Evolutionary conservation across 2,113 vertebrate species (phyloP).

Genomic region (Paradisaea rubra): DNA sequence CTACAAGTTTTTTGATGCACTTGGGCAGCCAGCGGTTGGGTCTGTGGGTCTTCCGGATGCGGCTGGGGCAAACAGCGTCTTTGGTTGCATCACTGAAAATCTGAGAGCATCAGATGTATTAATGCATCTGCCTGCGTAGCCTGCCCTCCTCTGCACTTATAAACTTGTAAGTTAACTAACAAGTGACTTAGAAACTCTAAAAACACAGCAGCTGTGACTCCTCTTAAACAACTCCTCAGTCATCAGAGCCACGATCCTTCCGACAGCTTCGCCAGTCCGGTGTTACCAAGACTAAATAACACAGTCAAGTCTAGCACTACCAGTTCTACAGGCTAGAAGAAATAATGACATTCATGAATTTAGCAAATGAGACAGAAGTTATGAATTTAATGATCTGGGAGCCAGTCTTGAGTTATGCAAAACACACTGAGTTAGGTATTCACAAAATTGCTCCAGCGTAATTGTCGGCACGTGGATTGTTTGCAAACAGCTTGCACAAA

Average conservation of each 20-base stretch:
- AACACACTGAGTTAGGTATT: slow-evolving; percentile 45
- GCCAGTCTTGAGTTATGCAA: slow-evolving; percentile 20
- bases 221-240: background rate
- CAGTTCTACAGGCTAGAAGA: background rate
- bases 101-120: background rate
- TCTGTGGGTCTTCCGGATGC: background rate
- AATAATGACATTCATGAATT: background rate
- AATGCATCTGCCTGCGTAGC: rapidly evolving
- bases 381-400: background rate
- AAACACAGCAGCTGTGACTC: background rate
- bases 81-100: background rate
- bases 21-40: background rate
- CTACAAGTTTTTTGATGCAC: rapidly evolving
- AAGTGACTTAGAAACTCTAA: background rate
- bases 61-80: background rate
- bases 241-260: background rate
- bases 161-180: background rate
- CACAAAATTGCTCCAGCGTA: slow-evolving; percentile 21
- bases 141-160: background rate
- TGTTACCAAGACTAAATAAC: background rate
- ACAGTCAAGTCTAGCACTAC: background rate
- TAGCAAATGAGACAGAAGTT: background rate
- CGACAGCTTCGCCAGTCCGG: rapidly evolving
- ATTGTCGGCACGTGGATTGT: slow-evolving; percentile 35
- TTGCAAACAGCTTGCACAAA: slow-evolving; percentile 59